Evolutionary conservation across 2,113 vertebrate genomes (phyloP).

Genomic region (Clarias macrocephalus): DNA sequence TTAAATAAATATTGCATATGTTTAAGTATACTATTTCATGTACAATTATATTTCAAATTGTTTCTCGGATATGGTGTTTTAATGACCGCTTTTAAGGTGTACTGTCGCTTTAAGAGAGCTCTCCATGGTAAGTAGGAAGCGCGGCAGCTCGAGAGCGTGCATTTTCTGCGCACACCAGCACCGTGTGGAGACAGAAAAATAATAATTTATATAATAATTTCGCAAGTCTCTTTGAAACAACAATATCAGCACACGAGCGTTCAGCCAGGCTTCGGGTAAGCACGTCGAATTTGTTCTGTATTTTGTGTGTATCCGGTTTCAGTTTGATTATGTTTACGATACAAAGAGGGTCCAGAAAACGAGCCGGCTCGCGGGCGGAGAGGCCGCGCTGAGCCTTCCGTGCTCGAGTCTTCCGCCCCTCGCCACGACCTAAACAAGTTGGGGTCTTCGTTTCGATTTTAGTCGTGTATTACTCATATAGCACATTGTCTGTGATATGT

Average conservation of each 20-base stretch:
- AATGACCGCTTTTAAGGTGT: neutral
- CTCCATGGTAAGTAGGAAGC: constrained; percentile 47
- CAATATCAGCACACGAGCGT: neutral
- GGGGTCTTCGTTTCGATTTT: neutral
- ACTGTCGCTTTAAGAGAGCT: constrained; percentile 56
- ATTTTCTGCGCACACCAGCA: constrained; percentile 50
- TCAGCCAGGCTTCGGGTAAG: constrained; percentile 47
- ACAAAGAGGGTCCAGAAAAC: constrained; percentile 18
- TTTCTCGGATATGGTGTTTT: too few species aligned
- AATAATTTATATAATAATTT: constrained; percentile 38
- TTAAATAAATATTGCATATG: neutral
- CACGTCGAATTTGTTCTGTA: neutral
- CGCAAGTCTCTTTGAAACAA: neutral
- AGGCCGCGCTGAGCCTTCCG: constrained; percentile 18
- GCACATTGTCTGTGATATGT: neutral
- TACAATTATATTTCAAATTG: neutral
- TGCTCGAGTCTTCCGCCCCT: constrained; percentile 22
- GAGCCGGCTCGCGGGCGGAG: constrained; percentile 14
- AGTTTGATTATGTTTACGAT: constrained; percentile 13
- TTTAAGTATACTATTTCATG: neutral
- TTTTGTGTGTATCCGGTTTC: neutral
- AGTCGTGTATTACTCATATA: neutral
- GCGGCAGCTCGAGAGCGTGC: constrained; percentile 46
- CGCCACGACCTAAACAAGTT: neutral
- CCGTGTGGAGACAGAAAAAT: constrained; percentile 44